Conservation (phyloP, 2,797 vertebrate species). For the Eremophila alpestris region DNA sequence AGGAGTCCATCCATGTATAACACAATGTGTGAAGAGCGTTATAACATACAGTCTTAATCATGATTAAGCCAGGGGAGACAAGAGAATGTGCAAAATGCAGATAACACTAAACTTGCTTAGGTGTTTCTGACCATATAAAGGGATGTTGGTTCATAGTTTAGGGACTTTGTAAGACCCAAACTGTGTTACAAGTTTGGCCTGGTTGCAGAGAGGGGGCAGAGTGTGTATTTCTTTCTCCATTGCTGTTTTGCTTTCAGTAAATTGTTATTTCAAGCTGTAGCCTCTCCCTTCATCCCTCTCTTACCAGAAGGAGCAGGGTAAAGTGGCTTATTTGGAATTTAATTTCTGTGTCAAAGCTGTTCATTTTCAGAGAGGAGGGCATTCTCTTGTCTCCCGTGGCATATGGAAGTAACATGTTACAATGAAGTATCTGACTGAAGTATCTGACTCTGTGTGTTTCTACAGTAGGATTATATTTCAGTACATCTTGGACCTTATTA, state of each 20-base stretch:
- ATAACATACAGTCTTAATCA: slow-evolving; percentile 4
- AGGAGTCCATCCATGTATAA: not conserved
- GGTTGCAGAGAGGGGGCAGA: not conserved
- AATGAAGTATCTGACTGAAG: not conserved
- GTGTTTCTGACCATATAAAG: not conserved
- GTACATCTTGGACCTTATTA: not conserved
- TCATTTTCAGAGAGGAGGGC: not conserved
- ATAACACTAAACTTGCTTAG: not conserved
- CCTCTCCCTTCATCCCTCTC: not conserved
- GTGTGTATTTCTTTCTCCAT: not conserved
- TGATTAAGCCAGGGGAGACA: slow-evolving; percentile 26
- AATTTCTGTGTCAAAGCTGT: not conserved
- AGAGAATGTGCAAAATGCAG: not conserved
- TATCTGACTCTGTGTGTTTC: not conserved
- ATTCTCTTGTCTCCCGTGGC: not conserved
- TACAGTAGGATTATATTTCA: not conserved
- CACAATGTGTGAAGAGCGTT: not conserved
- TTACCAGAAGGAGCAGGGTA: not conserved
- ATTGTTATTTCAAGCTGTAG: accelerated
- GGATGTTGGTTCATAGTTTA: not conserved
- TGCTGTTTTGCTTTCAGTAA: not conserved
- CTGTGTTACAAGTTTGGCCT: not conserved
- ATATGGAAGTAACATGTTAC: not conserved
- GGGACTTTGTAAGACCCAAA: not conserved
- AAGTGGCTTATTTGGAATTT: not conserved